A percentile compares a stretch with the other conserved stretches of the same genome.
These are phyloP conservation scores for Arctia plantaginis DNA, from an alignment of 2,888 invertebrate genomes.

Conservation along the genomic window DNA sequence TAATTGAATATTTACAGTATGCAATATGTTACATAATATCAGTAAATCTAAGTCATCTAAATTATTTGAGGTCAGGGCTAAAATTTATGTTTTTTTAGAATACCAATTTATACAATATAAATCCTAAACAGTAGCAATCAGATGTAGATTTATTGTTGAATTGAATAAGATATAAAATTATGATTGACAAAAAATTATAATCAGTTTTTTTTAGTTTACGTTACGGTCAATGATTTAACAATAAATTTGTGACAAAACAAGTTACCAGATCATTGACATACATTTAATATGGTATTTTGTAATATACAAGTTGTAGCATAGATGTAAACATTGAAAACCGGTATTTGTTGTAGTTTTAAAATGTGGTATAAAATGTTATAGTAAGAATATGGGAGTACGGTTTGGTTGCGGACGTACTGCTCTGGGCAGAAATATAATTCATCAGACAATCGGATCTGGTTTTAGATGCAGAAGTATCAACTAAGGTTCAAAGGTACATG, in stretches of 20 bases:
- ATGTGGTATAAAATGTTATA: background rate
- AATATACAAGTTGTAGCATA: background rate
- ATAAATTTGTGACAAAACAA: conserved; percentile 7
- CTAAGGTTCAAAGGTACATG: too few species aligned
- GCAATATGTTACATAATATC: conserved; percentile 25
- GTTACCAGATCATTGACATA: conserved; percentile 6
- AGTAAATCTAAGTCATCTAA: conserved; percentile 11
- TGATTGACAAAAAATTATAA: background rate
- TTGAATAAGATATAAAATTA: conserved; percentile 1
- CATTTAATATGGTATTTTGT: conserved; percentile 7
- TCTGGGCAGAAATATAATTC: too few species aligned
- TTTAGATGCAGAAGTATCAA: too few species aligned
- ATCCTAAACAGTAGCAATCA: conserved; percentile 1
- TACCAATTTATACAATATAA: conserved; percentile 17
- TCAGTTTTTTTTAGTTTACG: background rate
- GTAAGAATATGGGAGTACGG: background rate
- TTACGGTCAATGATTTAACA: conserved; percentile 2
- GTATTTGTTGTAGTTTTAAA: conserved; percentile 1
- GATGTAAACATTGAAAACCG: background rate
- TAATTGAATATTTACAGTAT: conserved; percentile 25
- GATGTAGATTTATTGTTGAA: conserved; percentile 21
- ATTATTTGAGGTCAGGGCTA: conserved; percentile 37
- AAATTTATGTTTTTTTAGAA: conserved; percentile 11
- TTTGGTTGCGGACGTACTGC: too few species aligned
- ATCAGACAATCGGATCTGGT: too few species aligned